A percentile compares a stretch with the other conserved stretches of the same genome.
phyloP scores from a whole-genome alignment of 2,888 invertebrate species.

The Rhingia campestris region DNA sequence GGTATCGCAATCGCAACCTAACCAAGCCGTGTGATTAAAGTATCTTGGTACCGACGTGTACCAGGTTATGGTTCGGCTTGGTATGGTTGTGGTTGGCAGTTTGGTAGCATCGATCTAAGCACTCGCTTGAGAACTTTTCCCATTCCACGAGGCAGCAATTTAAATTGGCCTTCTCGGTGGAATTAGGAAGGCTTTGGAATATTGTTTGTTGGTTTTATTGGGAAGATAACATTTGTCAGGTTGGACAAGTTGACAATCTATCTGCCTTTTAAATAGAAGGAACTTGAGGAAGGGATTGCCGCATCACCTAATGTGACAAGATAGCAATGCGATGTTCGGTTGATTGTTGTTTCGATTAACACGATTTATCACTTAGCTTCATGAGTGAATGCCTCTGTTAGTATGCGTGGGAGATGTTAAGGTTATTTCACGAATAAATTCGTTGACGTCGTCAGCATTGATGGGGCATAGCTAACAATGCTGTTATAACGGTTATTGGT shows the following conservation, averaged over 20 bases:
- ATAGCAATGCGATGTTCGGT: neutral
- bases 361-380: too few relatives aligned
- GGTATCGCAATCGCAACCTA: neutral
- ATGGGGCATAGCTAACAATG: too few relatives aligned
- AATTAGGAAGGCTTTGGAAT: neutral
- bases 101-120: conserved; percentile 16
- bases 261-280: neutral
- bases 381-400: too few relatives aligned
- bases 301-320: neutral
- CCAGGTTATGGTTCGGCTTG: conserved; percentile 22
- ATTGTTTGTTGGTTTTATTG: neutral
- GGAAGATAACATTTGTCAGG: neutral
- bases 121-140: conserved; percentile 10
- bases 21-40: neutral
- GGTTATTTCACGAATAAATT: too few relatives aligned
- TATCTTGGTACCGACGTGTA: conserved; percentile 29
- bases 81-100: too few relatives aligned
- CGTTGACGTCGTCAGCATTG: too few relatives aligned
- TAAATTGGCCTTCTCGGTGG: neutral
- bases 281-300: neutral
- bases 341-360: neutral
- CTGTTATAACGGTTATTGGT: too few relatives aligned
- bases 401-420: too few relatives aligned
- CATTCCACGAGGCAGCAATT: neutral
- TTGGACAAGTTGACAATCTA: neutral